Evolutionary conservation across 2,888 invertebrate species (phyloP), one percentile per base, ranked within the genome.

Genomic region (Homarus gammarus): DNA sequence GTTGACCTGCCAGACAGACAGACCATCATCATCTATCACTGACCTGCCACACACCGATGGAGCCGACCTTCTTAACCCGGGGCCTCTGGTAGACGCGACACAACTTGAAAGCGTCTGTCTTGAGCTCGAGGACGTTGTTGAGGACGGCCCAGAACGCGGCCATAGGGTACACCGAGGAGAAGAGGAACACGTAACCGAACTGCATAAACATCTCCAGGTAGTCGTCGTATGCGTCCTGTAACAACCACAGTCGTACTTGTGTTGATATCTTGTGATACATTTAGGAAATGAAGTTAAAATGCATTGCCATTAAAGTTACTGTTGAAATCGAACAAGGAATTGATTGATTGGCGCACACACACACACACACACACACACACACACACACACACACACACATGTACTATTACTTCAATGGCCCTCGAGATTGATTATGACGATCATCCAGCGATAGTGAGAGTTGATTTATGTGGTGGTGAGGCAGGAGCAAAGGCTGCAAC

Each of bases 41-140:
- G 92, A 96, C 96, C 95, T 96, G 96, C 96, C 97, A 97, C 40
- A 96, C 96, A n/a, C 96, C 96, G 92, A 96, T 96, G 93, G 96
- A 95, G 93, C 96, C 96, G 27, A 96, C 95, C 84, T 95, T 95
- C 90, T 95, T 95, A 0, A 95, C 95, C 93, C 96, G 95, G 0
- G 97, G 96, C 61, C 96, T 94, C 93, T 96, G 96, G 93, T 95
- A 96, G 78, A 96, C 95, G 92, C 95, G 95, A 93, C 96, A 96
- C 90, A 96, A 94, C 94, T 96, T 97, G 93, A 96, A 96, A 85
- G 96, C 96, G 93, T 97, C 97, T 0, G 96, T 95, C 92, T 96
- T 95, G 81, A 96, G 96, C 93, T 96, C 97, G 56, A 96, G 94
- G n/a, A 96, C 93, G 93, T 97, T 97, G 94, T 96, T 97, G 81